Percentiles rank a stretch among this genome's conserved stretches.
Conservation (phyloP, 2,888 invertebrate species). For the Hemistola chrysoprasaria region DNA sequence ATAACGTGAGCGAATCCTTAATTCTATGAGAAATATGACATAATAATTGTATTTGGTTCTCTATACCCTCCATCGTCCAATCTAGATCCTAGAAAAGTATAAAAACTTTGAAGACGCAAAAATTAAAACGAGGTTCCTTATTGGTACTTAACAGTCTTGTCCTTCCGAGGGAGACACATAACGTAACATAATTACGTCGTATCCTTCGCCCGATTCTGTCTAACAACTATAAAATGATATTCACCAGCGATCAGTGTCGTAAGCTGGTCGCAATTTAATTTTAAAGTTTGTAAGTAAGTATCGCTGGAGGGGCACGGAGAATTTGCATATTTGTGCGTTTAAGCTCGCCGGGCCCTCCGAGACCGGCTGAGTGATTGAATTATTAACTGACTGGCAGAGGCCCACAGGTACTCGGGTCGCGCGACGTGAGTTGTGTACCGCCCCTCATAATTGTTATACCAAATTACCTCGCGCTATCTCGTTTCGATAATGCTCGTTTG, state of each 20-base stretch:
- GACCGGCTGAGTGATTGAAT: slow-evolving; percentile 67
- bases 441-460: slow-evolving; percentile 54
- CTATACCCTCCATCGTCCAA: too few relatives aligned
- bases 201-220: slow-evolving; percentile 21
- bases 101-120: too few relatives aligned
- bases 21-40: too few relatives aligned
- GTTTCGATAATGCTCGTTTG: slow-evolving; percentile 51
- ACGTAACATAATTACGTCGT: slow-evolving; percentile 22
- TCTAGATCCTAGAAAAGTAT: too few relatives aligned
- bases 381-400: slow-evolving; percentile 64
- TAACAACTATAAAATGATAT: slow-evolving; percentile 36
- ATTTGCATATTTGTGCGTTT: slow-evolving; percentile 73
- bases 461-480: slow-evolving; percentile 49
- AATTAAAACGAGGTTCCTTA: slow-evolving; percentile 3
- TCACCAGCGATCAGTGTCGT: slow-evolving; percentile 42
- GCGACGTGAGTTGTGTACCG: slow-evolving; percentile 60
- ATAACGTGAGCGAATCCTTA: too few relatives aligned
- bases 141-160: slow-evolving; percentile 2
- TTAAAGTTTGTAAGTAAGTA: slow-evolving; percentile 58
- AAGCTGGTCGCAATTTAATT: slow-evolving; percentile 54
- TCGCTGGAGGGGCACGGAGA: slow-evolving; percentile 36
- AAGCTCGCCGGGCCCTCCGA: slow-evolving; percentile 43
- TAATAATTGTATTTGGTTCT: too few relatives aligned
- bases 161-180: slow-evolving; percentile 18
- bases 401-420: slow-evolving; percentile 42